Conservation (phyloP, 30 jellyfish, hydroid and myxozoan species). For the Hydractinia symbiolongicarpus region DNA sequence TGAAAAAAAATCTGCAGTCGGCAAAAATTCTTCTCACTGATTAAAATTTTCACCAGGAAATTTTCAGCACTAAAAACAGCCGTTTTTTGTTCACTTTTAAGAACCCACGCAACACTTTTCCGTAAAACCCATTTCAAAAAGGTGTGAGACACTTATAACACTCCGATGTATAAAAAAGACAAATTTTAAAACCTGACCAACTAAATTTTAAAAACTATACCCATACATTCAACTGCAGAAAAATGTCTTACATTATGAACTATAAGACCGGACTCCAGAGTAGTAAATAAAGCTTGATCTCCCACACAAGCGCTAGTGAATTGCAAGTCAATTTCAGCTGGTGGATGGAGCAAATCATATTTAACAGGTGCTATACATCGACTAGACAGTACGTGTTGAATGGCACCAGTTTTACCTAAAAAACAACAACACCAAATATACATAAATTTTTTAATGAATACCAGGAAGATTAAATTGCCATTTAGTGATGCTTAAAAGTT, state of each 20-base stretch:
- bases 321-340: slow-evolving; percentile 9
- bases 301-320: slow-evolving; percentile 11
- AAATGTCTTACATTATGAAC: slow-evolving; percentile 13
- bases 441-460: neutral
- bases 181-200: too few species aligned
- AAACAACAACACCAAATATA: neutral
- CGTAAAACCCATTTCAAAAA: too few species aligned
- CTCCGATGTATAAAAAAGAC: too few species aligned
- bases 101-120: too few species aligned
- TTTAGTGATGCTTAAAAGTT: neutral
- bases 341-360: slow-evolving; percentile 11
- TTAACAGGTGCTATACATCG: slow-evolving; percentile 24
- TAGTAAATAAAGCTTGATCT: slow-evolving; percentile 6
- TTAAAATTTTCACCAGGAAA: too few species aligned
- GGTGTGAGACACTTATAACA: too few species aligned
- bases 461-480: neutral
- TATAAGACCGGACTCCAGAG: neutral
- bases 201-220: too few species aligned
- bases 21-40: too few species aligned
- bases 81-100: too few species aligned
- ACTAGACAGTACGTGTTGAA: slow-evolving; percentile 13
- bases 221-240: neutral
- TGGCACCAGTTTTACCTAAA: slow-evolving; percentile 21
- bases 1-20: too few species aligned
- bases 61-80: too few species aligned